Conservation (phyloP, 2,797 vertebrate species). For the Bradypodion ventrale region DNA sequence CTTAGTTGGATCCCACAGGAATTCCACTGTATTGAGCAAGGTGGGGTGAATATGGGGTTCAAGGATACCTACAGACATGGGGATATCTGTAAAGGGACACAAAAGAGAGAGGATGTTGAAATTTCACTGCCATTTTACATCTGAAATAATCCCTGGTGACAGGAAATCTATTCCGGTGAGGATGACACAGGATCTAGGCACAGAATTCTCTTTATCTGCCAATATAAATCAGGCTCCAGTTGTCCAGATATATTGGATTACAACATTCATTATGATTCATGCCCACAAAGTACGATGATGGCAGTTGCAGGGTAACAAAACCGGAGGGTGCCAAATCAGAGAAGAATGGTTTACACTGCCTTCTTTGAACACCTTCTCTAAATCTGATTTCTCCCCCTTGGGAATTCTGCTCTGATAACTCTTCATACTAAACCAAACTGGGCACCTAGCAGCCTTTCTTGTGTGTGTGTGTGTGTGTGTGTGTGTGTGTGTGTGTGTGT, state of each 20-base stretch:
- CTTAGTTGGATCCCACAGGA: slow-evolving; percentile 60
- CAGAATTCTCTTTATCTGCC: not conserved
- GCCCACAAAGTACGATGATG: not conserved
- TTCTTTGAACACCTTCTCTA: not conserved
- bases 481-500: no score
- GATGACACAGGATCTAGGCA: not conserved
- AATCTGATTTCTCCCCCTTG: not conserved
- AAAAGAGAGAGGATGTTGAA: not conserved
- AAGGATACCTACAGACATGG: slow-evolving; percentile 58
- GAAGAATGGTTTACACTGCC: not conserved
- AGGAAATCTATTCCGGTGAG: no score
- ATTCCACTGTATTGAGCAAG: slow-evolving; percentile 60
- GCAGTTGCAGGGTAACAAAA: not conserved
- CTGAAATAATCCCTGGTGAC: not conserved
- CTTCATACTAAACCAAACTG: no score
- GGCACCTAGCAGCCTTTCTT: no score
- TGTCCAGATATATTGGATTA: not conserved
- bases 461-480: no score
- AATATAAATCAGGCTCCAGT: not conserved
- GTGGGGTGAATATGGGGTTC: slow-evolving; percentile 55
- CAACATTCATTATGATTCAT: not conserved
- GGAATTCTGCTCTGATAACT: not conserved
- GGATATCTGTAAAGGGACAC: slow-evolving; percentile 53
- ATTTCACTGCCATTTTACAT: not conserved
- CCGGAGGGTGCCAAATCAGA: not conserved